Base-by-base conservation (phyloP, 2,797 vertebrate species). In the Erpetoichthys calabaricus region DNA sequence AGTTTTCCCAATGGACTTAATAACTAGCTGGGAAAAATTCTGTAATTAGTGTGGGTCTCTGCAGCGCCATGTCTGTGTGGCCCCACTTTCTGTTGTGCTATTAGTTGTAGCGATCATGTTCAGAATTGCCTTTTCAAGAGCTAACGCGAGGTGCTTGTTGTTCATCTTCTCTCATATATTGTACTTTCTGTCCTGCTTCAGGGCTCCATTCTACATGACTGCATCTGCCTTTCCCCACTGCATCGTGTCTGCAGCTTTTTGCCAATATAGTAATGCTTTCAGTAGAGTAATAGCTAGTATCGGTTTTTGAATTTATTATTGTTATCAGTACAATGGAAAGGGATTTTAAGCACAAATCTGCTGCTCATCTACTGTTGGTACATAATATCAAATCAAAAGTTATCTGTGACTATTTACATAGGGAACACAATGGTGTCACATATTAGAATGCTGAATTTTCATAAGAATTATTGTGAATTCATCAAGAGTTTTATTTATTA, bases 281-380 rank as follows among this genome's bases (percentile, higher is more conserved):
- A 83, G 89, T 96, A 95, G 91, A 91, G 86, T 94, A 87, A 86
- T 93, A 93, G 91, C 84, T 97, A 91, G 90, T 90, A 86, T 92
- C 84, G 76, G 89, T 93, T 94, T 81, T 90, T 80, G 78, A 88
- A 88, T 90, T 89, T 86, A 79, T 92, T 89, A 85, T 91, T 81
- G 89, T 92, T 87, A 86, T 90, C 88, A 84, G 85, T 91, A 91
- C 90, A 92, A 88, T 83, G 89, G 89, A 89, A 90, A 78, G 84
- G 90, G 90, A 90, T 88, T 90, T 87, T 91, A 97, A 98, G 94
- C 95, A 98, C 94, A 98, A 97, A 90, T 82, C 83, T 83, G 90
- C 92, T 94, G 89, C 91, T 93, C 89, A 88, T 91, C 86, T 87
- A 85, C 88, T 79, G 86, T 91, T 85, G 90, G 87, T 89, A 88